Percentiles rank a stretch among this genome's conserved stretches.
Conservation (phyloP, 1,140 invertebrate genomes). For the Musca vetustissima region DNA sequence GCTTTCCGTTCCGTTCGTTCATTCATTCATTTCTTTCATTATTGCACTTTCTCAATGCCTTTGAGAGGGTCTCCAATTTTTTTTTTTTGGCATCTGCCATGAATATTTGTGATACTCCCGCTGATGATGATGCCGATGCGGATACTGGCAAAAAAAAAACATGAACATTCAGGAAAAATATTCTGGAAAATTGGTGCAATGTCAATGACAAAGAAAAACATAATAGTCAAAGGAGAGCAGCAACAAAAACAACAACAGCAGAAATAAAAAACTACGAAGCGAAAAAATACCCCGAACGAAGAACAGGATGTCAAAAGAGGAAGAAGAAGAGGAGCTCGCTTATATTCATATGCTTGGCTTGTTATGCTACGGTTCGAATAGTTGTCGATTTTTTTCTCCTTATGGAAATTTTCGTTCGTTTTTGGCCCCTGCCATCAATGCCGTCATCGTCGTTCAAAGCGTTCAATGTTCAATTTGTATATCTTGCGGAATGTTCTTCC, state of each 20-base stretch:
- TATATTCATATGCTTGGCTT: neutral
- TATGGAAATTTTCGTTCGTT: too few relatives aligned
- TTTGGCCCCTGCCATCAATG: too few relatives aligned
- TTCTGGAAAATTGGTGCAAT: slow-evolving; percentile 18
- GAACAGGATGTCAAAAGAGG: too few relatives aligned
- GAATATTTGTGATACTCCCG: too few relatives aligned
- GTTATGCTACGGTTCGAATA: neutral
- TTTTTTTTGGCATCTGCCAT: too few relatives aligned
- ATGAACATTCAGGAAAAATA: slow-evolving; percentile 1
- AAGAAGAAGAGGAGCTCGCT: neutral
- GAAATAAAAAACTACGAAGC: neutral
- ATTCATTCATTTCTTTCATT: neutral
- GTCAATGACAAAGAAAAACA: slow-evolving; percentile 13
- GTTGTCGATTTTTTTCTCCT: neutral
- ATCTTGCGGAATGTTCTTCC: too few relatives aligned
- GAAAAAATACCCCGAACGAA: neutral
- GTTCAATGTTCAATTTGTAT: too few relatives aligned
- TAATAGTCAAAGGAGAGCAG: neutral
- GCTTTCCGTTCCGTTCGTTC: too few relatives aligned
- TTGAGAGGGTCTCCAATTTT: neutral
- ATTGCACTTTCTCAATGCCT: slow-evolving; percentile 24
- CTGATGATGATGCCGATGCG: neutral
- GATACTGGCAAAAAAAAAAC: neutral
- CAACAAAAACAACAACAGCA: too few relatives aligned
- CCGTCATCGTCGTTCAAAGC: too few relatives aligned